A percentile compares a stretch with the other conserved stretches of the same genome.
Conservation (phyloP, 2,888 invertebrate genomes). For the Ochlodes sylvanus region DNA sequence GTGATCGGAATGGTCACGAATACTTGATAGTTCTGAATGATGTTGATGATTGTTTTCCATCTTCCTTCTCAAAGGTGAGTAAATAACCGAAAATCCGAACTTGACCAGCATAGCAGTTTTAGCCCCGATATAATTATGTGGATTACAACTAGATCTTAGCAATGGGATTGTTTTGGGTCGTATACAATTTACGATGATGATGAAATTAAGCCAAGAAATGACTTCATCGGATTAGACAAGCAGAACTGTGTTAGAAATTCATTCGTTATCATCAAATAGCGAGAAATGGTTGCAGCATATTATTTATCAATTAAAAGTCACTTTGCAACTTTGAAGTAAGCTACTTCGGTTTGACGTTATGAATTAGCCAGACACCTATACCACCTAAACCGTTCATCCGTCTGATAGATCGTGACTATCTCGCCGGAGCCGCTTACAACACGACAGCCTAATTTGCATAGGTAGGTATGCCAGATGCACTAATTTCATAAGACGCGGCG, state of each 20-base stretch:
- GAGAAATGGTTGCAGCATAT: neutral
- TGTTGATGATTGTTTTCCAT: too few species aligned
- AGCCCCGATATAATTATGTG: too few species aligned
- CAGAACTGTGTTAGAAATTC: neutral
- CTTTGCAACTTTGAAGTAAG: slow-evolving; percentile 2
- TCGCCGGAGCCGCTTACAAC: slow-evolving; percentile 27
- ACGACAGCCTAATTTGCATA: slow-evolving; percentile 39
- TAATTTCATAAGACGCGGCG: slow-evolving; percentile 61
- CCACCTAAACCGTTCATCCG: slow-evolving; percentile 19
- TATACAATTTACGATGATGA: neutral
- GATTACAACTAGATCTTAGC: too few species aligned
- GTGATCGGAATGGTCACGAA: too few species aligned
- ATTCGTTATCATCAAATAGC: neutral
- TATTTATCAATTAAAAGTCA: slow-evolving; percentile 6
- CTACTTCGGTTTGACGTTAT: slow-evolving; percentile 1
- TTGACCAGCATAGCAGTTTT: too few species aligned
- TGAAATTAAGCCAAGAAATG: neutral
- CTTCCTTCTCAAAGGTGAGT: too few species aligned
- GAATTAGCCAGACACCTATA: slow-evolving; percentile 1
- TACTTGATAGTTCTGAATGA: too few species aligned
- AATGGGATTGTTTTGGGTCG: too few species aligned
- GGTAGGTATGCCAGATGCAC: slow-evolving; percentile 47
- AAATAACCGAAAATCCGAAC: too few species aligned
- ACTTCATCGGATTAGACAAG: neutral
- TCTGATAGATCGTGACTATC: slow-evolving; percentile 35